Base-by-base conservation (phyloP, 2,888 invertebrate genomes). In the Cosmopolites sordidus region DNA sequence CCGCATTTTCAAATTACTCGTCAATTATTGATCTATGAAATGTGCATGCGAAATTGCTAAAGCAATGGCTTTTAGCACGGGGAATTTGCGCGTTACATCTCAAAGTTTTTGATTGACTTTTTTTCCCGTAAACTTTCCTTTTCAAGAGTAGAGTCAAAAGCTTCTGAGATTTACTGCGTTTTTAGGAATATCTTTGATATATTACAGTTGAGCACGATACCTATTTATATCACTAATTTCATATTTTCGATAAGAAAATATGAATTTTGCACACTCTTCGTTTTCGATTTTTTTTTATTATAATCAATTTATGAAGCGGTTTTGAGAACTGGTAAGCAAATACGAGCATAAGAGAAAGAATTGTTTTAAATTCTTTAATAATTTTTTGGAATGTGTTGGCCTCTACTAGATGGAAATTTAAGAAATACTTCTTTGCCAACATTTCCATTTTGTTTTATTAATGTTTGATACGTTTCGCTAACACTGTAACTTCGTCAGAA, bases 181-280 rank as follows among this genome's bases (percentile, higher is more conserved):
- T 43, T 43, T 5, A 12, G n/a, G 11, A n/a, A 33, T 4, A 12
- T 33, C 11, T 11, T 12, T 33, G 5, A n/a, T 33, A 33, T 6
- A 33, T 3, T 8, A 22, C 22, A 22, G 8, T 22, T 5, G 22
- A 22, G 22, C 22, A 22, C 22, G 22, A 22, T 8, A 22, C 22
- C 8, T 22, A 22, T 22, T 22, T 22, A 22, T 22, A 8, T 5
- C 22, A 22, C 38, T 49, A 56, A 55, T 58, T 58, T 58, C 54
- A 55, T 58, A 51, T 58, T 57, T 56, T 58, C 22, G 45, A 15
- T 1, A 12, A 12, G 44, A 49, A 58, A 58, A 58, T 52, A 55
- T 55, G 58, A 58, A 58, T 58, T 58, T 58, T 55, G 54, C 49
- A 51, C 54, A n/a, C 16, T 22, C 22, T 22, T 22, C 4, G 22